Conservation (phyloP, 2,888 invertebrate species). For the Catocala sponsa region DNA sequence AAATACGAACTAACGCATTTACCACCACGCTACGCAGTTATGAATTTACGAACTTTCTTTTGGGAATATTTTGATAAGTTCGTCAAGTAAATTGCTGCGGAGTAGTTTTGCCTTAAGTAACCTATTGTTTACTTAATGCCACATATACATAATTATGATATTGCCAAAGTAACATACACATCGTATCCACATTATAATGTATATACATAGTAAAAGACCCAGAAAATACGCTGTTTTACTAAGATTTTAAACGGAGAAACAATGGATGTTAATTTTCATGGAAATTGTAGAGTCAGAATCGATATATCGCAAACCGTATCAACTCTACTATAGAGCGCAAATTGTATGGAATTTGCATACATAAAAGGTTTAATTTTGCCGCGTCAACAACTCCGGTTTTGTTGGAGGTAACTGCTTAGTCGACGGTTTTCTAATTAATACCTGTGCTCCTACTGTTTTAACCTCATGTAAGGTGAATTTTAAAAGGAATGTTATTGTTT, state of each 20-base stretch:
- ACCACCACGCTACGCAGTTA: no score
- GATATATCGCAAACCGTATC: conserved; percentile 27
- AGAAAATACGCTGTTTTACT: not conserved
- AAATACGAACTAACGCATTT: no score
- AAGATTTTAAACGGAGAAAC: conserved; percentile 17
- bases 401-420: conserved; percentile 39
- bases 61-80: no score
- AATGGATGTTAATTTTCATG: conserved; percentile 40
- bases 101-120: no score
- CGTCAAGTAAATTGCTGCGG: no score
- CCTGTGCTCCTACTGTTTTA: not conserved
- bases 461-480: not conserved
- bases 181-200: no score
- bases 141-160: no score
- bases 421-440: conserved; percentile 41
- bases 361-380: conserved; percentile 38
- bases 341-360: conserved; percentile 43
- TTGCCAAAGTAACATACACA: no score
- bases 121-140: no score
- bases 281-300: conserved; percentile 35
- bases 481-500: no score
- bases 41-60: no score
- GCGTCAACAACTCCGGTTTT: conserved; percentile 40
- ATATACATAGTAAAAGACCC: not conserved
- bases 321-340: conserved; percentile 39